phyloP scores from a whole-genome alignment of 1,140 invertebrate species.

The Pogonomyrmex barbatus region DNA sequence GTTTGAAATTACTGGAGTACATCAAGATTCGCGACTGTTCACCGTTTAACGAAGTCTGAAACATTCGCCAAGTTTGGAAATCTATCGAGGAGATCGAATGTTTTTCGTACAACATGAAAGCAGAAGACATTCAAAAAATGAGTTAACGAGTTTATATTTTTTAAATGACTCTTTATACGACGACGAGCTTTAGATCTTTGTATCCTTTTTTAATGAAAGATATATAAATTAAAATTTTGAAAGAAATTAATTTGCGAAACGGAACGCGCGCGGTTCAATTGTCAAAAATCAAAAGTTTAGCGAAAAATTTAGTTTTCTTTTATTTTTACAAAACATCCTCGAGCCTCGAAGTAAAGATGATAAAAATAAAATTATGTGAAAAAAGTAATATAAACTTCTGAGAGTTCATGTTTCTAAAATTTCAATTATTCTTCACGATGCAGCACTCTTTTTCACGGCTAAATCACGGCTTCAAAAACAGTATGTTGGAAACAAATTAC shows the following conservation, averaged over 20 bases:
- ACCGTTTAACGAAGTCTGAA: not conserved
- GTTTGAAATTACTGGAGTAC: not conserved
- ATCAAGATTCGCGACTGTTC: not conserved
- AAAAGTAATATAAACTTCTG: no score
- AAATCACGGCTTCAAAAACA: not conserved
- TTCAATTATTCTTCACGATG: not conserved
- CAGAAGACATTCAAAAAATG: not conserved
- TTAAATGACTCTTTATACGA: not conserved
- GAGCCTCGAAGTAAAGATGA: not conserved
- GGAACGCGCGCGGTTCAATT: not conserved
- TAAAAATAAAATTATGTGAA: not conserved
- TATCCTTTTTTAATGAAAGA: not conserved
- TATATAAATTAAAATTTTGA: not conserved
- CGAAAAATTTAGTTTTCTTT: not conserved
- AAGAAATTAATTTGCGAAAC: constrained; percentile 6
- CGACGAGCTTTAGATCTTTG: not conserved
- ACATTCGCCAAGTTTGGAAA: not conserved
- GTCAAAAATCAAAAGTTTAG: not conserved
- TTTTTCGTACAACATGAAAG: not conserved
- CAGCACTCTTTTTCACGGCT: not conserved
- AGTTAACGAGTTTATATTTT: not conserved
- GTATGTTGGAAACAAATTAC: not conserved
- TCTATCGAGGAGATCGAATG: not conserved
- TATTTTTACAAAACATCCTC: not conserved
- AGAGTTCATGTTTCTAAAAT: not conserved